Evolutionary conservation across 2,797 vertebrate species (phyloP), one percentile per base, ranked within the genome.

Genomic region (Meriones psammophilus): DNA sequence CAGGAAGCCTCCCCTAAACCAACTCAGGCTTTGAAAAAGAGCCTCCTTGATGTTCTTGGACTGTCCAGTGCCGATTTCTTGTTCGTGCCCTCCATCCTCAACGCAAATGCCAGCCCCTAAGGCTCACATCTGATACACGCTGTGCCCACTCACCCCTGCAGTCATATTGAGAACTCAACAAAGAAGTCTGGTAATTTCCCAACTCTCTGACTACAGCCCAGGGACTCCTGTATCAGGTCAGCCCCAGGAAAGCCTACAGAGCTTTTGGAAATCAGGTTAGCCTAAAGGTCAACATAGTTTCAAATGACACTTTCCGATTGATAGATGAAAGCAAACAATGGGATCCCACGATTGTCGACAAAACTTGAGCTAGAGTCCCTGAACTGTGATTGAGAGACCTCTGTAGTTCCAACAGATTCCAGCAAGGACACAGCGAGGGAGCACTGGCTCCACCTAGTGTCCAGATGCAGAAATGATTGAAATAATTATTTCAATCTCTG

Each of bases 391-490:
- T 3, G 30, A 68, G 26, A 1, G 20, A 4, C 1, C 2, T 26
- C 24, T 13, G 83, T 30, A 42, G 1, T 26, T 18, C 10, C 0
- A 0, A 15, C 8, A 8, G 0, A 1, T 0, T 8, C 26, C 69
- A 17, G 18, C 64, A 58, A 0, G 66, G 46, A 7, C 84, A 71
- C 50, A 81, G 66, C 8, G 2, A 56, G 66, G 68, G 33, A 56
- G 33, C 50, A 36, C 66, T 39, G 84, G 66, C 30, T n/a, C 96
- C 92, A 24, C 81, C 96, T 94, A 69, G 81, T 46, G 94, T 81
- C 81, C 14, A 8, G 4, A 83, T 58, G 33, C 50, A 1, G 0
- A 74, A 42, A 33, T 0, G 24, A 30, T 0, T 20, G 20, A 8
- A 68, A 13, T 8, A 7, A 60, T 73, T 5, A 42, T 26, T 7